Base-by-base conservation (phyloP, 2,797 vertebrate genomes). In the Thamnophis elegans region DNA sequence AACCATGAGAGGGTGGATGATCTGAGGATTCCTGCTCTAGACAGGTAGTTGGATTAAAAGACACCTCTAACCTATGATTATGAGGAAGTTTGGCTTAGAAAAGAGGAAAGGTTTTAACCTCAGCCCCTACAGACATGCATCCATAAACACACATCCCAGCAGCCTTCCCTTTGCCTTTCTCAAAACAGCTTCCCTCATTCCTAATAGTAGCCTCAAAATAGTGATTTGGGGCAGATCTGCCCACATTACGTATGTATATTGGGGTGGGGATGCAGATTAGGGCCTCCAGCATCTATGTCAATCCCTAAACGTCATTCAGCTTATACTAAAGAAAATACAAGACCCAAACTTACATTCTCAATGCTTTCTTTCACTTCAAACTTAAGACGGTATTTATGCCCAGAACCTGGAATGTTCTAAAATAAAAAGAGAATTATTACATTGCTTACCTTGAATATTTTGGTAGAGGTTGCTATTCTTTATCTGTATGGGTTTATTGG, bases 321-420 rank as follows among this genome's bases (percentile, higher is more conserved):
- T 78, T 26, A 73, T 13, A 58, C 28, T 0, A 36, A 32, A 1
- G 68, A 60, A 82, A 25, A 85, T 91, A 91, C 4, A 22, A 82
- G 91, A 91, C 3, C 25, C 86, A 58, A 85, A 97, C 98, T 97
- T 98, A 99, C 99, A 51, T 98, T 97, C 86, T 97, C 96, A 73
- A 97, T 93, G 13, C 94, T 59, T 85, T 99, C 98, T 94, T 98
- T 97, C 94, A 98, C 95, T 2, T 97, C 97, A 93, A 99, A 91
- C 73, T 98, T 98, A 95, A 99, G 97, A 0, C 94, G 92, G 91
- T 99, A 99, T 95, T 98, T 99, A 92, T 95, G 98, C 51, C 98
- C 98, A 28, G 96, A 95, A 91, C 92, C 97, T 1, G 92, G 92
- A 7, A 98, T 97, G 82, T 98, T 98, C 99, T 99, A 92, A 95